A percentile compares a stretch with the other conserved stretches of the same genome.
phyloP scores from a whole-genome alignment of 2,888 invertebrate species.

The Elysia crispata region DNA sequence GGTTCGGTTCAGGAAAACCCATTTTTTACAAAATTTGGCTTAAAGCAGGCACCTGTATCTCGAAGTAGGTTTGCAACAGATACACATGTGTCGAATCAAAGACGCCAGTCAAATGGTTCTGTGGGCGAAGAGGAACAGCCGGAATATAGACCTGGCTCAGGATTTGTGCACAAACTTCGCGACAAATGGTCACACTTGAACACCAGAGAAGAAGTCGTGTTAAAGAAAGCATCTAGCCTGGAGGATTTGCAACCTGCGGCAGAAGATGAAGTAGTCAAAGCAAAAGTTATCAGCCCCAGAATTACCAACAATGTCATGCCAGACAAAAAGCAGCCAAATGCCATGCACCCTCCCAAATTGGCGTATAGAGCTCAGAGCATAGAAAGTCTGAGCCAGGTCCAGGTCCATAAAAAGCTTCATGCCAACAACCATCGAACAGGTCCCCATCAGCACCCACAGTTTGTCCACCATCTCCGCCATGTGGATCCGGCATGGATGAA shows the following conservation, averaged over 20 bases:
- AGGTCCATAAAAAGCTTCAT: too few relatives aligned
- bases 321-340: neutral
- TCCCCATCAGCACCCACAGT: slow-evolving; percentile 6
- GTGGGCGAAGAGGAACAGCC: slow-evolving; percentile 54
- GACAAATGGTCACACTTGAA: slow-evolving; percentile 62
- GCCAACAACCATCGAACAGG: slow-evolving; percentile 26
- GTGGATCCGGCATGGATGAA: slow-evolving; percentile 47
- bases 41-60: slow-evolving; percentile 16
- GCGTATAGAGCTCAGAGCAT: slow-evolving; percentile 30
- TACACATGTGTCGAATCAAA: neutral
- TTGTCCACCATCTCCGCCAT: slow-evolving; percentile 35
- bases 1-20: slow-evolving; percentile 54
- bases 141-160: slow-evolving; percentile 72
- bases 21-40: slow-evolving; percentile 55
- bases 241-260: slow-evolving; percentile 57
- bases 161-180: slow-evolving; percentile 73
- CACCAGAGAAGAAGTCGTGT: slow-evolving; percentile 48
- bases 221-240: slow-evolving; percentile 64
- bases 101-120: neutral
- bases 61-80: slow-evolving; percentile 3
- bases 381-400: slow-evolving; percentile 36
- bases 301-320: neutral
- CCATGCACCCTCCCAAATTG: slow-evolving; percentile 28
- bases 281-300: neutral
- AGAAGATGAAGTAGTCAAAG: slow-evolving; percentile 16